A percentile compares a stretch with the other conserved stretches of the same genome.
Evolutionary conservation across 2,888 invertebrate genomes (phyloP).

Genomic region (Yponomeuta cagnagella): DNA sequence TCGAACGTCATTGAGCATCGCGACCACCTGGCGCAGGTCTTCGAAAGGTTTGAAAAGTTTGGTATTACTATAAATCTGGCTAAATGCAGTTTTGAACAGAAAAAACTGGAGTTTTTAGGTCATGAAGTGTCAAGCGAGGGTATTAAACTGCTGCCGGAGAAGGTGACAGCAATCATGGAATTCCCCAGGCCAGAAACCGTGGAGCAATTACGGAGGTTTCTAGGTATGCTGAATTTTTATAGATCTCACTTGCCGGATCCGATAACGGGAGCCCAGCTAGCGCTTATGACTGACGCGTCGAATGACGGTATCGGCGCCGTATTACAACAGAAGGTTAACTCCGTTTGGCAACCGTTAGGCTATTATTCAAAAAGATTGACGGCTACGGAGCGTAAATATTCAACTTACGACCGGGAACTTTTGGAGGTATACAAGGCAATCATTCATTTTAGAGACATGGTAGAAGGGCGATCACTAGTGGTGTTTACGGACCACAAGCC

Average conservation of each 20-base stretch:
- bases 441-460: neutral
- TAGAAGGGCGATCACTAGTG: neutral
- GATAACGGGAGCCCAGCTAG: conserved; percentile 18
- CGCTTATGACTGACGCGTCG: conserved; percentile 27
- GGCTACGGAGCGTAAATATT: neutral
- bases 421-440: neutral
- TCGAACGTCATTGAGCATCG: conserved; percentile 17
- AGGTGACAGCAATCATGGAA: neutral
- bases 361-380: conserved; percentile 19
- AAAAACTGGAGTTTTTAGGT: conserved; percentile 22
- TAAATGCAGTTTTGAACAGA: conserved; percentile 21
- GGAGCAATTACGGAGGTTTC: conserved; percentile 9
- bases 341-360: conserved; percentile 16
- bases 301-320: conserved; percentile 33
- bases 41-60: conserved; percentile 21
- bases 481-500: neutral
- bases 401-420: neutral
- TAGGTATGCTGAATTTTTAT: conserved; percentile 39
- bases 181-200: neutral
- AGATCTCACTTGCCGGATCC: conserved; percentile 30
- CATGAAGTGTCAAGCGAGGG: conserved; percentile 19
- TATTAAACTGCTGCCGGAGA: conserved; percentile 11
- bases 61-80: conserved; percentile 22
- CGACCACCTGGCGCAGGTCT: conserved; percentile 20
- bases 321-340: conserved; percentile 31